These are phyloP conservation scores for Perca schrenkii DNA, from an alignment of 2,113 vertebrate species.

Conservation along the genomic window DNA sequence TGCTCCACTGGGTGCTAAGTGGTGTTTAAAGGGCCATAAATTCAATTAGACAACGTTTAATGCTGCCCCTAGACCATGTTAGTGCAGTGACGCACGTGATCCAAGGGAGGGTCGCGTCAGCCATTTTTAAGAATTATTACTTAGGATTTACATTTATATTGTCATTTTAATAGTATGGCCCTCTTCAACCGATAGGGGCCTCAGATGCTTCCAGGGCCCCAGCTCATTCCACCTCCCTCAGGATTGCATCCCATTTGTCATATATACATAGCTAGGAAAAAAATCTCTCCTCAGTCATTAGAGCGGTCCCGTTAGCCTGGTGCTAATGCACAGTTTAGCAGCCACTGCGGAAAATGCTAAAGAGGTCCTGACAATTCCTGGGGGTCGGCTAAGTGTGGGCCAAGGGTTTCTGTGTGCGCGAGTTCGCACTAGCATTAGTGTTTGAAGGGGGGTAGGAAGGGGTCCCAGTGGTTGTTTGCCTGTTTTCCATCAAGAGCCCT, in stretches of 20 bases:
- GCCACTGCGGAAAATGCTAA: constrained; percentile 87
- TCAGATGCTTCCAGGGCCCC: constrained; percentile 88
- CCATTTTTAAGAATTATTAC: constrained; percentile 87
- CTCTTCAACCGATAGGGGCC: constrained; percentile 80
- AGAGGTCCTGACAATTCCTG: constrained; percentile 88
- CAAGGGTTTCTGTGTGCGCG: constrained; percentile 63
- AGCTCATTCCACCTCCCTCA: constrained; percentile 86
- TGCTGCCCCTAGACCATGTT: constrained; percentile 70
- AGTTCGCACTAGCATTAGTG: constrained; percentile 61
- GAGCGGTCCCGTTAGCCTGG: constrained; percentile 82
- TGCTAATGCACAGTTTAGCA: constrained; percentile 90
- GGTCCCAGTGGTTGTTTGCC: constrained; percentile 90
- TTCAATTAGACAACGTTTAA: constrained; percentile 87
- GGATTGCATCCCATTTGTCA: constrained; percentile 85
- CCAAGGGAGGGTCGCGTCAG: constrained; percentile 60
- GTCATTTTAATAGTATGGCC: constrained; percentile 86
- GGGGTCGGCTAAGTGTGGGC: constrained; percentile 82
- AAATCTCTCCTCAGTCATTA: constrained; percentile 75
- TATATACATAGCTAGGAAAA: constrained; percentile 82
- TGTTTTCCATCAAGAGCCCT: constrained; percentile 89
- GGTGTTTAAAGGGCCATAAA: constrained; percentile 87
- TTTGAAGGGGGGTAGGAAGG: constrained; percentile 64
- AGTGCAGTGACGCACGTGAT: constrained; percentile 72
- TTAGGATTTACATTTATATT: constrained; percentile 91
- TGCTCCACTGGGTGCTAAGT: constrained; percentile 81